Percentiles rank a stretch among this genome's conserved stretches.
These are phyloP conservation scores for Poecilia velifera DNA, from an alignment of 2,797 vertebrate species.

Conservation along the genomic window DNA sequence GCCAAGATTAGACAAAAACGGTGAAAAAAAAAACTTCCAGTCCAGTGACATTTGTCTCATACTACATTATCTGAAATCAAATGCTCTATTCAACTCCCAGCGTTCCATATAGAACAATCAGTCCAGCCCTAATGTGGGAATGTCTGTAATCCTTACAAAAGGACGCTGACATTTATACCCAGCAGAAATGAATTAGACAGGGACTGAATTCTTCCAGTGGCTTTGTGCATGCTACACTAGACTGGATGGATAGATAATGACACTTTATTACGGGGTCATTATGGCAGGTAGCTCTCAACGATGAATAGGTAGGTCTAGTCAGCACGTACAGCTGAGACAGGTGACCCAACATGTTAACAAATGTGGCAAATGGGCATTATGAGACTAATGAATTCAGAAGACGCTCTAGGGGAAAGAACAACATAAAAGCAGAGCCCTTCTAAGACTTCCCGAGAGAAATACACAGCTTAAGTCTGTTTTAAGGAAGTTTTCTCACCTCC, in stretches of 20 bases:
- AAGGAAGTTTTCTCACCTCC: constrained; percentile 47
- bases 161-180: constrained; percentile 84
- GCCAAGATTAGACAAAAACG: constrained; percentile 73
- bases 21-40: constrained; percentile 61
- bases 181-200: constrained; percentile 77
- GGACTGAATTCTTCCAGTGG: constrained; percentile 75
- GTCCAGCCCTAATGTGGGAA: constrained; percentile 78
- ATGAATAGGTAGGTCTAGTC: constrained; percentile 78
- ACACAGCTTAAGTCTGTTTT: constrained; percentile 55
- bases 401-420: constrained; percentile 68
- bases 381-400: constrained; percentile 76
- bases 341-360: constrained; percentile 77
- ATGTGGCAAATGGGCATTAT: constrained; percentile 77
- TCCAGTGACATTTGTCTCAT: constrained; percentile 79
- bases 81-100: constrained; percentile 82
- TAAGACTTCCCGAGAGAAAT: constrained; percentile 66
- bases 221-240: constrained; percentile 78
- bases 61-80: constrained; percentile 86
- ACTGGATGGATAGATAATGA: constrained; percentile 80
- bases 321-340: constrained; percentile 78
- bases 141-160: constrained; percentile 83
- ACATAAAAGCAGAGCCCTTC: constrained; percentile 62
- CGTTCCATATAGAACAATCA: constrained; percentile 79
- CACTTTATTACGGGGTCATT: constrained; percentile 81
- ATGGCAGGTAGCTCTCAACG: constrained; percentile 77